Base-by-base conservation (phyloP, 1,140 invertebrate genomes). In the Acyrthosiphon pisum region DNA sequence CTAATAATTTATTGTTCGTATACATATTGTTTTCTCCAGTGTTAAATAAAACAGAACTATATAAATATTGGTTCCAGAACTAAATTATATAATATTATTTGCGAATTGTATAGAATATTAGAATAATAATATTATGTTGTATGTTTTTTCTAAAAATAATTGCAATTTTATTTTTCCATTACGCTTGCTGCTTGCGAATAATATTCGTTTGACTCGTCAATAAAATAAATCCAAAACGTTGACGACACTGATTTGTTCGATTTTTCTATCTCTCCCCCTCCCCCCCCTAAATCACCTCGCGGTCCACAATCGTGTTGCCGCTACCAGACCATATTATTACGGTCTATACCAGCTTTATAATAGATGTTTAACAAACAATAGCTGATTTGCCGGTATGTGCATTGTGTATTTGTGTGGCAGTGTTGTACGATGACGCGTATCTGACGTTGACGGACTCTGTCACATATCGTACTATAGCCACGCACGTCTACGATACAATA, bases 371-470 rank as follows among this genome's bases (percentile, higher is more conserved):
- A 11, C 60, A 76, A 76, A n/a, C 60, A n/a, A 76, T 76, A 76
- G 60, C 60, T 76, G 60, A 76, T 76, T 76, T 76, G 60, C 60
- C n/a, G 60, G 60, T 76, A 76, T 76, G 60, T 76, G 60, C 60
- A 76, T 76, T 76, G 60, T 76, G 30, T 30, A 14, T 26, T 26
- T 9, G 56, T 30, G 30, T 22, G 0, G 60, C 14, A 76, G 60
- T 76, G n/a, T 76, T 76, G 60, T 76, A 76, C 60, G 60, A 18
- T 76, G 60, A 76, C 60, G n/a, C 60, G 60, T 76, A 76, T 76
- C 30, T 4, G 60, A 76, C n/a, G 60, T 11, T 76, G 30, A 76
- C 30, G 30, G 30, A 76, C 30, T n/a, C n/a, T 11, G 60, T 76
- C 60, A 76, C 60, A 76, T n/a, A 76, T 76, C 14, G 60, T n/a